Conservation (phyloP, 2,888 invertebrate species). For the Polyploca ridens region DNA sequence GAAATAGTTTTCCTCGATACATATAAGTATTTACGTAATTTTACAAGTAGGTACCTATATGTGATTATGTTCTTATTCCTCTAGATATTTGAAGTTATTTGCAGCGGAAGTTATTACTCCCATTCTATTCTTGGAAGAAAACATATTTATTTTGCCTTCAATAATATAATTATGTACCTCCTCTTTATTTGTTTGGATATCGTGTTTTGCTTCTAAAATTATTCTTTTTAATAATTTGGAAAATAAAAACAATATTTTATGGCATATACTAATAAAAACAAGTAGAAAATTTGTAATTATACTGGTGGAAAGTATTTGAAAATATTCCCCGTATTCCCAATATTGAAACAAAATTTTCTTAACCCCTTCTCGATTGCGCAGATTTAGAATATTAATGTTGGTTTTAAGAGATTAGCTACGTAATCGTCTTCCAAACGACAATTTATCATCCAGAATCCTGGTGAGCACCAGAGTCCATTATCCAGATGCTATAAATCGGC, state of each 20-base stretch:
- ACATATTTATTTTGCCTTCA: background rate
- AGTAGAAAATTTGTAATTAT: too few relatives aligned
- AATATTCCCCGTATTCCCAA: background rate
- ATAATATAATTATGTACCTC: too few relatives aligned
- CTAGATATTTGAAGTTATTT: background rate
- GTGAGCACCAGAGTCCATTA: background rate
- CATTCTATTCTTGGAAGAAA: background rate
- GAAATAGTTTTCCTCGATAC: background rate
- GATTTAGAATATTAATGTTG: background rate
- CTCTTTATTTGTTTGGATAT: background rate
- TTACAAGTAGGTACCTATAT: background rate
- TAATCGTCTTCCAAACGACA: slow-evolving; percentile 11
- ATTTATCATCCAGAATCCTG: slow-evolving; percentile 18
- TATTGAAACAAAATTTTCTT: background rate
- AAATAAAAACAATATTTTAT: too few relatives aligned
- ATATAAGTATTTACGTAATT: background rate
- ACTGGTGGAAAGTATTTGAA: too few relatives aligned
- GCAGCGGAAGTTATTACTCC: background rate
- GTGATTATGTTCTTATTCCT: background rate
- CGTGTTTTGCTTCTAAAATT: background rate
- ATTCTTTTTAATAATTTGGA: too few relatives aligned
- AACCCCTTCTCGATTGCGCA: background rate
- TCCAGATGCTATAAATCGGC: slow-evolving; percentile 21
- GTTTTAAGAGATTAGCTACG: background rate
- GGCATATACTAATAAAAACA: too few relatives aligned